Evolutionary conservation across 1,140 invertebrate genomes (phyloP), one percentile per base, ranked within the genome.

Genomic region (Drosophila elegans): DNA sequence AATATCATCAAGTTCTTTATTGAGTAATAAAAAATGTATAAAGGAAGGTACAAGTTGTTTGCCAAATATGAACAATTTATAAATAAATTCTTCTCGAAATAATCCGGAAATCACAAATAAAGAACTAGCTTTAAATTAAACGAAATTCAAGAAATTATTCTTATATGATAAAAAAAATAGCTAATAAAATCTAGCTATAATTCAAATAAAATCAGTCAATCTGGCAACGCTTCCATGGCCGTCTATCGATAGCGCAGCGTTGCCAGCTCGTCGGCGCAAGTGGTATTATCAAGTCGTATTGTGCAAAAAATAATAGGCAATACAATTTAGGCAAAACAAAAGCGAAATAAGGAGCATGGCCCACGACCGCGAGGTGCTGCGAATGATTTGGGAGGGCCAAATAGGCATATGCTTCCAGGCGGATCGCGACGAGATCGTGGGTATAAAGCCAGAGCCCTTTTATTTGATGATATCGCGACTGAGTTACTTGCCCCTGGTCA

Each of bases 321-420:
- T 16, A 74, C 55, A 68, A 59, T 66, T 69, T 56, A 55, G 13
- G 13, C 36, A 25, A 44, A 67, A 67, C 46, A 73, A 34, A 39
- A 53, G 25, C 60, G 7, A 67, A 42, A 49, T n/a, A 10, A 34
- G n/a, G 42, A 68, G 51, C 75, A 98, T 98, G 97, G 97, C 97
- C 46, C 97, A 97, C 86, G 97, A 99, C 92, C 94, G 97, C 72
- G 98, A 99, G 94, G 96, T 99, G 60, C 93, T 99, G 48, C 94
- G 97, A 44, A 97, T 98, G 94, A 95, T 99, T 83, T 99, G 98
- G 98, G 97, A 98, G 90, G 98, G 98, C 5, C 97, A 97, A 93
- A 94, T 99, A 49, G 97, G 98, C 1, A 95, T 98, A 53, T 97
- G 97, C 93, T 99, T 99, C 93, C 94, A 95, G 80, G 93, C 99